These are phyloP conservation scores for Cygnus olor DNA, from an alignment of 2,797 vertebrate species.

Conservation along the genomic window DNA sequence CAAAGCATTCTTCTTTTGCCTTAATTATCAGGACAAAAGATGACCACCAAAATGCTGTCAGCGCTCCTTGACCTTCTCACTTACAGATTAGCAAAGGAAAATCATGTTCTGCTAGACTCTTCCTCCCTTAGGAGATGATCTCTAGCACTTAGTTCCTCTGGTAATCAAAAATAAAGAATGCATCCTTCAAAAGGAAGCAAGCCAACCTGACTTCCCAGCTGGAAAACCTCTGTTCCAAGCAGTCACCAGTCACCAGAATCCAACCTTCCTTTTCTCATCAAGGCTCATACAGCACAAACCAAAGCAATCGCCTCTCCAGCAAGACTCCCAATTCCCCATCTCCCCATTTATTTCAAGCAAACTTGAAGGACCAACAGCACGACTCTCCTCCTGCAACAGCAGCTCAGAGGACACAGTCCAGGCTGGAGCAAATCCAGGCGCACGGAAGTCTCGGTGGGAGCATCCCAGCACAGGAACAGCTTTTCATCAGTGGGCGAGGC, in stretches of 20 bases:
- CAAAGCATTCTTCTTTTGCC: not conserved
- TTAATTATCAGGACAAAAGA: not conserved
- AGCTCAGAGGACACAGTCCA: accelerated
- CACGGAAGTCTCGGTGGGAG: not conserved
- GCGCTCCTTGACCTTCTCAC: not conserved
- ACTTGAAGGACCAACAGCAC: too few species aligned
- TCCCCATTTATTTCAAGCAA: not conserved
- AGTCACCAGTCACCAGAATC: not conserved
- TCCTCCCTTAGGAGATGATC: not conserved
- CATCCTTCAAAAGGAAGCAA: not conserved
- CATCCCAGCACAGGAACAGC: conserved; percentile 28
- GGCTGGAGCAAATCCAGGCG: not conserved
- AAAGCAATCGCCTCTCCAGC: not conserved
- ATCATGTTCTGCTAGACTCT: not conserved
- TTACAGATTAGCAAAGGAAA: not conserved
- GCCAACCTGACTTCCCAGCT: not conserved
- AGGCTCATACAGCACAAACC: not conserved
- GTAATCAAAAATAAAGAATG: not conserved
- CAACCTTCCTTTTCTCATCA: not conserved
- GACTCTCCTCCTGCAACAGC: not conserved
- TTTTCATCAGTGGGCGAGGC: not conserved
- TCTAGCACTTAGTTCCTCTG: not conserved
- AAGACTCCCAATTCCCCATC: not conserved
- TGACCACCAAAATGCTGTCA: not conserved
- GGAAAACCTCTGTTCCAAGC: not conserved